These are phyloP conservation scores for Drosophila mayaguana DNA, from an alignment of 2,888 invertebrate species.

Conservation along the genomic window DNA sequence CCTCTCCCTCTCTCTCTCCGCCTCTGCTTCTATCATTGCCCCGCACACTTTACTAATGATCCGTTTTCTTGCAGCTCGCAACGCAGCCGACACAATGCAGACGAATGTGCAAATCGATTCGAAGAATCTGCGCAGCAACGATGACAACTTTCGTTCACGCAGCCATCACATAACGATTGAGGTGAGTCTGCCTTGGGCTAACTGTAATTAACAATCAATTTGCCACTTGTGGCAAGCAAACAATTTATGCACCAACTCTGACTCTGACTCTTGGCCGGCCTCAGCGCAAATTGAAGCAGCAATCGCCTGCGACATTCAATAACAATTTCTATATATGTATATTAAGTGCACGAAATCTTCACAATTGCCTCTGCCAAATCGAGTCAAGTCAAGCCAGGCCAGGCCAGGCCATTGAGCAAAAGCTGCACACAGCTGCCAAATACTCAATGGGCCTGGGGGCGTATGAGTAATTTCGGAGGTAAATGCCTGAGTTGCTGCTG, in stretches of 20 bases:
- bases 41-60: slow-evolving; percentile 20
- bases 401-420: not conserved
- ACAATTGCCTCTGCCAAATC: not conserved
- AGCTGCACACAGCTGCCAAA: too few species aligned
- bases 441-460: slow-evolving; percentile 1
- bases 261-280: not conserved
- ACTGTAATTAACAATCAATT: not conserved
- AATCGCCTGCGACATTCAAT: too few species aligned
- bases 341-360: too few species aligned
- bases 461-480: slow-evolving; percentile 41
- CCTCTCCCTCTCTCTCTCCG: not conserved
- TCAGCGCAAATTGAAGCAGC: too few species aligned
- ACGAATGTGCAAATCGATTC: slow-evolving; percentile 91
- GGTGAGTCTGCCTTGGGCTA: slow-evolving; percentile 81
- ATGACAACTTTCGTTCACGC: slow-evolving; percentile 87
- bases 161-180: slow-evolving; percentile 85
- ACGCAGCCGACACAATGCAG: slow-evolving; percentile 86
- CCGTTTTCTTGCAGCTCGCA: slow-evolving; percentile 27
- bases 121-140: slow-evolving; percentile 88
- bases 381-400: not conserved
- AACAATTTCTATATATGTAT: too few species aligned
- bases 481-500: too few species aligned
- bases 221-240: slow-evolving; percentile 1
- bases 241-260: not conserved
- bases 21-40: too few species aligned